A percentile compares a stretch with the other conserved stretches of the same genome.
phyloP scores from a whole-genome alignment of 2,797 vertebrate species.

The Pseudochaenichthys georgianus region DNA sequence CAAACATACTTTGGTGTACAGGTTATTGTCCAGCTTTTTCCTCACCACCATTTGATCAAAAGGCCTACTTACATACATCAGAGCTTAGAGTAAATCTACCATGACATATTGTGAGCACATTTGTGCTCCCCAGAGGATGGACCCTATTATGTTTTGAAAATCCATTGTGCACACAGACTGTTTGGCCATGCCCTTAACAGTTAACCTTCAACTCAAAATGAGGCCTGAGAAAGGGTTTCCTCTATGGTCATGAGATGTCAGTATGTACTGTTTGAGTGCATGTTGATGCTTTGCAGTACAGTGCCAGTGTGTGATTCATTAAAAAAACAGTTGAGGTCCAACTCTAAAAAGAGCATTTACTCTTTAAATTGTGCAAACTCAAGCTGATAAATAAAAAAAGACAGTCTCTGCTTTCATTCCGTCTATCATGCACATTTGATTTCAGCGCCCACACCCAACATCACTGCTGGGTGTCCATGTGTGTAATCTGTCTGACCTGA shows the following conservation, averaged over 20 bases:
- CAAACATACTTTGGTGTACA: not conserved
- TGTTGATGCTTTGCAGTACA: not conserved
- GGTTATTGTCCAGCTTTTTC: not conserved
- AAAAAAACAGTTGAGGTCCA: not conserved
- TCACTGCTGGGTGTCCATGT: conserved; percentile 1
- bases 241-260: not conserved
- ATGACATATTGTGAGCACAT: not conserved
- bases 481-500: not conserved
- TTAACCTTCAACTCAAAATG: not conserved
- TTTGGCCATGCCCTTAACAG: not conserved
- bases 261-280: not conserved
- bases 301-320: not conserved
- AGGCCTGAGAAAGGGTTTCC: not conserved
- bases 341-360: not conserved
- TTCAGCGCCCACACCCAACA: not conserved
- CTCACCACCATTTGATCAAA: not conserved
- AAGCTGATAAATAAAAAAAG: not conserved
- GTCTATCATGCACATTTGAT: not conserved
- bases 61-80: not conserved
- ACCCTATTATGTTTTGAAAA: not conserved
- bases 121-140: not conserved
- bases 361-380: not conserved
- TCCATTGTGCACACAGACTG: not conserved
- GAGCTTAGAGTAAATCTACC: not conserved
- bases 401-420: not conserved